phyloP scores from a whole-genome alignment of 2,797 vertebrate species.

The Lithobates pipiens region DNA sequence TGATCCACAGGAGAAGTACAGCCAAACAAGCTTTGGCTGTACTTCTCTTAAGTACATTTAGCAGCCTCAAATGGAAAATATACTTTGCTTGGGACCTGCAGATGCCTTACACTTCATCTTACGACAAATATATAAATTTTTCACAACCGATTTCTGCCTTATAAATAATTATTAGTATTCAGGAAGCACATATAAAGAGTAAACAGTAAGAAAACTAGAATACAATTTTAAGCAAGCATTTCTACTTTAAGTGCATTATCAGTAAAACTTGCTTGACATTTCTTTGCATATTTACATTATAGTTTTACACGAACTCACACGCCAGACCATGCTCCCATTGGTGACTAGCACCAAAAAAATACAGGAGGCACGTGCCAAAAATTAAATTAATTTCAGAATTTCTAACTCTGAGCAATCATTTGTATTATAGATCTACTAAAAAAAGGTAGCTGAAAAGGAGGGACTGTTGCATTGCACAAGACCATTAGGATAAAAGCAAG shows the following conservation, averaged over 20 bases:
- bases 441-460: neutral
- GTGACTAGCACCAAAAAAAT: constrained; percentile 13
- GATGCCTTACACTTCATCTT: too few relatives aligned
- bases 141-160: neutral
- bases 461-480: constrained; percentile 22
- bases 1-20: too few relatives aligned
- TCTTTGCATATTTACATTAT: constrained; percentile 22
- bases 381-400: neutral
- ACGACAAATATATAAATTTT: neutral
- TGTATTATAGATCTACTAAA: neutral
- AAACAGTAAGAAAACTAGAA: neutral
- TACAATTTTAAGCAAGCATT: neutral
- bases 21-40: too few relatives aligned
- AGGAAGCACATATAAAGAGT: neutral
- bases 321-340: neutral
- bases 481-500: neutral
- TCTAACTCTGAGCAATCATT: constrained; percentile 1
- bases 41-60: neutral
- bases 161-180: neutral
- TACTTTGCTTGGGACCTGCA: too few relatives aligned
- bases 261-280: constrained; percentile 3
- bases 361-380: constrained; percentile 39
- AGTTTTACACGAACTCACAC: neutral
- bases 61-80: neutral
- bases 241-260: neutral